Base-by-base conservation (phyloP, 2,888 invertebrate genomes). In the Melitaea athalia region DNA sequence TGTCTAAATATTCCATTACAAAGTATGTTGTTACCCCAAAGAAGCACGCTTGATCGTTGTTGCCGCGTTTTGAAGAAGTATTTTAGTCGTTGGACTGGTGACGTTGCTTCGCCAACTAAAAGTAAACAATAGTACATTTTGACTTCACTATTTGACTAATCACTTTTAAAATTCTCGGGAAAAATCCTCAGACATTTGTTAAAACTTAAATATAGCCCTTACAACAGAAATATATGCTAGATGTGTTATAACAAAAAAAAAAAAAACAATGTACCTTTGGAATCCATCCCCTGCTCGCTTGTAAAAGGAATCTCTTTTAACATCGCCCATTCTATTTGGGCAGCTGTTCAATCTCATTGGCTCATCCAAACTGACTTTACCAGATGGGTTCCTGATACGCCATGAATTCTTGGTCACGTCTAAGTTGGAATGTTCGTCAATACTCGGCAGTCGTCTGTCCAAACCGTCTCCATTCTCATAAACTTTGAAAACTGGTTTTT, bases 31-130 rank as follows among this genome's bases (percentile, higher is more conserved):
- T 71, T 78, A 91, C 92, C 91, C 91, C 49, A 91, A 79, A 7
- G 91, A 91, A 6, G 90, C 88, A 63, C 91, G 78, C 70, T 91
- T 92, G 78, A 89, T 89, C 24, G 85, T 84, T 10, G 90, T 84
- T 3, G 89, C 87, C 72, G 85, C 87, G 72, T 77, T 89, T 70
- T 91, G 91, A 3, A 91, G 78, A 12, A 91, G 75, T 8, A 91
- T 82, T n/a, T 88, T 79, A 8, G 90, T 74, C 0, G 89, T 80
- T 1, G 86, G 81, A 0, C 81, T 76, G 17, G 84, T 67, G 0
- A 73, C 74, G 12, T 85, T 84, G 57, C 81, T 82, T 64, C 90
- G 80, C 92, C 91, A 92, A 80, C 91, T 91, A 15, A 45, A 59
- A 55, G 17, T 24, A 52, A 12, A 55, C 24, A 53, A 31, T 52